Percentiles rank a stretch among this genome's conserved stretches.
Conservation (phyloP, 2,888 invertebrate species). For the Polietes domitor region DNA sequence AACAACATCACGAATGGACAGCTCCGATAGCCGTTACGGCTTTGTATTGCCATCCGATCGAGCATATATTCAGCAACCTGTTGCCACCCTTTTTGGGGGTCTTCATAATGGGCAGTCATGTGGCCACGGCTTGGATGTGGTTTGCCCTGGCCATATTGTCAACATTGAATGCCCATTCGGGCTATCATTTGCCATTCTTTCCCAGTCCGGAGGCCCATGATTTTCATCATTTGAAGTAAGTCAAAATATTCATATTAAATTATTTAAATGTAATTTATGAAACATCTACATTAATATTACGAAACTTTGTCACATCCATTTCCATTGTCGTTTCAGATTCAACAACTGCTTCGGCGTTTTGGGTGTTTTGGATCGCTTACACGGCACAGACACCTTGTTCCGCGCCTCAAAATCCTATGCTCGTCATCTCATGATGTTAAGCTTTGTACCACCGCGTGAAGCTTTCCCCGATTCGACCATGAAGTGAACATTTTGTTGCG, state of each 20-base stretch:
- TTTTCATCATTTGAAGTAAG: slow-evolving; percentile 92
- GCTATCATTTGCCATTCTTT: slow-evolving; percentile 92
- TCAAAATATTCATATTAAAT: slow-evolving; percentile 1
- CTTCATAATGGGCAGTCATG: slow-evolving; percentile 87
- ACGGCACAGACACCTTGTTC: slow-evolving; percentile 91
- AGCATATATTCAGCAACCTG: slow-evolving; percentile 89
- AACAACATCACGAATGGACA: slow-evolving; percentile 94
- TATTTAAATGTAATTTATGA: background rate
- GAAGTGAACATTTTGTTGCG: slow-evolving; percentile 69
- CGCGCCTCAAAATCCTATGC: slow-evolving; percentile 86
- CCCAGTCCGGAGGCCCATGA: slow-evolving; percentile 93
- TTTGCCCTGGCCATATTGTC: slow-evolving; percentile 88
- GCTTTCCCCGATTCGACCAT: slow-evolving; percentile 84
- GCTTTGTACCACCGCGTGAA: slow-evolving; percentile 85
- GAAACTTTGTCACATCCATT: slow-evolving; percentile 38
- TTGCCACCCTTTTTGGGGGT: slow-evolving; percentile 89
- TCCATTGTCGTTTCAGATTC: slow-evolving; percentile 83
- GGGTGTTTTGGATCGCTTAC: slow-evolving; percentile 90
- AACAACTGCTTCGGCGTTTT: slow-evolving; percentile 92
- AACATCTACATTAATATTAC: background rate
- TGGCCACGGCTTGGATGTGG: slow-evolving; percentile 91
- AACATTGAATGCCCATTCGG: slow-evolving; percentile 91
- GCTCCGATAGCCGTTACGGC: slow-evolving; percentile 92
- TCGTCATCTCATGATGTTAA: slow-evolving; percentile 88
- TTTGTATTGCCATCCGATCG: slow-evolving; percentile 90